phyloP scores from a whole-genome alignment of 2,113 vertebrate species.

The Engraulis encrasicolus region DNA sequence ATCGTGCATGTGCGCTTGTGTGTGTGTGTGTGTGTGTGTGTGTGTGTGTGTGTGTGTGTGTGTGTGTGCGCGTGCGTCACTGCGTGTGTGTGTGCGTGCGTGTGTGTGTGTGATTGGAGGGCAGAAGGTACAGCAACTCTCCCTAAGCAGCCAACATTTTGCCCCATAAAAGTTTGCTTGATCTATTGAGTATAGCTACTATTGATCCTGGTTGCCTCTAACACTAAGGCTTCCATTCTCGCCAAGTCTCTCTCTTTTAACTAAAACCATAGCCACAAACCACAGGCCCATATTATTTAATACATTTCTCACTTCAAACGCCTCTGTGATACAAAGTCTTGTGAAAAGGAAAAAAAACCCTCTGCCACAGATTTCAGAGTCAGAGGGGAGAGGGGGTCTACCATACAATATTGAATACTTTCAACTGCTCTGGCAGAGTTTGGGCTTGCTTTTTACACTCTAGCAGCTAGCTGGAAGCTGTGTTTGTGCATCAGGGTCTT shows the following conservation, averaged over 20 bases:
- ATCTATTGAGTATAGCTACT: background rate
- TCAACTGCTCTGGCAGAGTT: background rate
- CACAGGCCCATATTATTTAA: background rate
- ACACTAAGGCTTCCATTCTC: background rate
- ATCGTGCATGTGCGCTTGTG: constrained; percentile 12
- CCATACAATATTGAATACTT: background rate
- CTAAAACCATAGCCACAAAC: background rate
- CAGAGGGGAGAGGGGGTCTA: background rate
- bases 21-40: background rate
- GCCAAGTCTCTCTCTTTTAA: constrained; percentile 13
- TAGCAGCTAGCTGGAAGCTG: background rate
- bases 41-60: background rate
- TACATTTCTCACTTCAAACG: background rate
- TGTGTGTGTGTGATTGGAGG: background rate
- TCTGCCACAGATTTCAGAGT: background rate
- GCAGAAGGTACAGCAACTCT: too few species aligned
- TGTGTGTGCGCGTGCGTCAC: too few species aligned
- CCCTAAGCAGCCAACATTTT: background rate
- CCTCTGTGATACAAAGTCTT: too few species aligned
- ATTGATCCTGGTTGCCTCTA: background rate
- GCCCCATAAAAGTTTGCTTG: background rate
- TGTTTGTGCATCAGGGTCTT: background rate
- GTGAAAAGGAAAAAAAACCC: too few species aligned
- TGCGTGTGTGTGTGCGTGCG: too few species aligned
- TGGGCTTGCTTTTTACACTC: background rate